phyloP scores from a whole-genome alignment of 2,888 invertebrate genomes.

The Sycophila texana region DNA sequence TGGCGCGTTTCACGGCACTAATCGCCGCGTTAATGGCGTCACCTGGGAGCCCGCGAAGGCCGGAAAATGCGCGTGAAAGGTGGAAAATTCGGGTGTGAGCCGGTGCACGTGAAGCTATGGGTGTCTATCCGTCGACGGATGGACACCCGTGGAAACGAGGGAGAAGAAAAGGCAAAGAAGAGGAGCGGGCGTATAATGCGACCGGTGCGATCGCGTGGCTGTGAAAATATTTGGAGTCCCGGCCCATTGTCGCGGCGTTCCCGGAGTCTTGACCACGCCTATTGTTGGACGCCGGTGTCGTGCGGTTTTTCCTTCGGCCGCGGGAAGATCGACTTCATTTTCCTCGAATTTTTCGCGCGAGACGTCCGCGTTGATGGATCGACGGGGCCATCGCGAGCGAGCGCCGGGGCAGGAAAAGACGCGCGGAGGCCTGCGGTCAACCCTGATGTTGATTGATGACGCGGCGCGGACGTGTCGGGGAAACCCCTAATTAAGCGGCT shows the following conservation, averaged over 20 bases:
- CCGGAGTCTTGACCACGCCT: not conserved
- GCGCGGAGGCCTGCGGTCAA: conserved; percentile 25
- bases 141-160: conserved; percentile 9
- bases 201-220: conserved; percentile 64
- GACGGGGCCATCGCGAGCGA: conserved; percentile 32
- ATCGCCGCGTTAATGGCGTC: too few species aligned
- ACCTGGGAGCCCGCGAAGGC: too few species aligned
- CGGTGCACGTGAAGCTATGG: too few species aligned
- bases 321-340: conserved; percentile 5
- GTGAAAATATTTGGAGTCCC: conserved; percentile 71
- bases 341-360: conserved; percentile 56
- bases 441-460: conserved; percentile 50
- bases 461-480: conserved; percentile 19
- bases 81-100: conserved; percentile 27
- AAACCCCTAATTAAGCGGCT: conserved; percentile 42
- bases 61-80: conserved; percentile 7
- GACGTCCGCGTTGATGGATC: conserved; percentile 6
- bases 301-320: not conserved
- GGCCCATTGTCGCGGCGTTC: conserved; percentile 23
- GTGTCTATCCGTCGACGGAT: not conserved
- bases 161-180: not conserved
- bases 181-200: conserved; percentile 26
- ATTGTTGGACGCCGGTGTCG: not conserved
- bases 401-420: conserved; percentile 21
- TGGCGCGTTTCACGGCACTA: too few species aligned